Conservation (phyloP, 2,113 vertebrate genomes). For the Chlorodrepanis virens region DNA sequence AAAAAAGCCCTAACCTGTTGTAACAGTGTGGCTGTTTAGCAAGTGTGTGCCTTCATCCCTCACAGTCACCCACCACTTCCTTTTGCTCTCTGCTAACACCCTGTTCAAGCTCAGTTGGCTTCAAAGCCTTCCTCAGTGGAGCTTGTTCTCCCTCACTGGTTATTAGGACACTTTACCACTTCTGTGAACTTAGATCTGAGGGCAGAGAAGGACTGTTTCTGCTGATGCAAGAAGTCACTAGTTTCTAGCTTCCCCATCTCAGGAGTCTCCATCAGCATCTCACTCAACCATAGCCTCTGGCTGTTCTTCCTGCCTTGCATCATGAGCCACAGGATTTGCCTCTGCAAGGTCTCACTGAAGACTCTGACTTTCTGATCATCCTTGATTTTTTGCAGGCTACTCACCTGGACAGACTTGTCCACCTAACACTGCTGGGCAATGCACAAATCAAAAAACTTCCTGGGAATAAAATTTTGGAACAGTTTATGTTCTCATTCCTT, state of each 20-base stretch:
- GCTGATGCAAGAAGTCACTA: background rate
- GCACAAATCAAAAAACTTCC: background rate
- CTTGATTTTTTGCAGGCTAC: background rate
- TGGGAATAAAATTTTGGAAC: background rate
- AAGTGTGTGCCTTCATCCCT: background rate
- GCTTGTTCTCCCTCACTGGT: background rate
- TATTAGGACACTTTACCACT: background rate
- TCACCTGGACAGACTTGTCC: background rate
- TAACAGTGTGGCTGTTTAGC: background rate
- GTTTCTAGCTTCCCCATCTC: background rate
- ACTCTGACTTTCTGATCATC: background rate
- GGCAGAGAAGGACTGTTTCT: background rate
- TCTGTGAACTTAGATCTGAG: background rate
- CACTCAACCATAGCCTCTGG: background rate
- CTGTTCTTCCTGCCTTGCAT: background rate
- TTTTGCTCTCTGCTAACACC: background rate
- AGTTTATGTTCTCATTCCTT: background rate
- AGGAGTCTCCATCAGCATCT: background rate
- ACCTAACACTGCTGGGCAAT: background rate
- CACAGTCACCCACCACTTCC: background rate
- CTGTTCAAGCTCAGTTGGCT: background rate
- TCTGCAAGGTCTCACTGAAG: background rate
- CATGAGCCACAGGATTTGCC: background rate
- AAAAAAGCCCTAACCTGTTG: background rate
- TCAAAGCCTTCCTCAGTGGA: background rate